These are phyloP conservation scores for Cephalotes varians DNA, from an alignment of 2,888 invertebrate genomes.

Conservation along the genomic window DNA sequence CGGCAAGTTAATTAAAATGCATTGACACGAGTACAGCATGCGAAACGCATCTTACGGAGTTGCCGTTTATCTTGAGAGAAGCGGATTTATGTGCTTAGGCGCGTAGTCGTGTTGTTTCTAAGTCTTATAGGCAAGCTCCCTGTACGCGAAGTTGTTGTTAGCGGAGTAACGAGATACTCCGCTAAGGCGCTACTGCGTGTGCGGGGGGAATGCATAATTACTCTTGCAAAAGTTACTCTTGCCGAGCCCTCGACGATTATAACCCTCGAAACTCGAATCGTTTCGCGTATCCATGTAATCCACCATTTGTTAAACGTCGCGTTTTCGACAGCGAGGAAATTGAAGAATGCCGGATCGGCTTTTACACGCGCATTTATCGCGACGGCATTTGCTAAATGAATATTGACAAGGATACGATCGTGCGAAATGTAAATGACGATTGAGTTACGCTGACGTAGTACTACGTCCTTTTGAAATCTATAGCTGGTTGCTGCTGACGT, in stretches of 20 bases:
- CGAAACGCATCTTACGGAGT: slow-evolving; percentile 23
- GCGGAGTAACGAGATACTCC: slow-evolving; percentile 60
- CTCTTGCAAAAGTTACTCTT: slow-evolving; percentile 20
- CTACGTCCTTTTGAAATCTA: not conserved
- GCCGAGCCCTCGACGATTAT: not conserved
- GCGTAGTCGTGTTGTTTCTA: slow-evolving; percentile 56
- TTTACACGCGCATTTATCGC: not conserved
- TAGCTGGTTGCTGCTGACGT: too few species aligned
- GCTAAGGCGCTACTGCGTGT: slow-evolving; percentile 16
- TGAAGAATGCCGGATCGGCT: not conserved
- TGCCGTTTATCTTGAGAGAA: slow-evolving; percentile 42
- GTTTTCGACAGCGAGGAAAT: slow-evolving; percentile 9
- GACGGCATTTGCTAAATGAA: not conserved
- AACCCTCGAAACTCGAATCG: slow-evolving; percentile 6
- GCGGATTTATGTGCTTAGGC: slow-evolving; percentile 53
- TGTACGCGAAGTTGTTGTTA: slow-evolving; percentile 28
- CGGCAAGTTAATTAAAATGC: not conserved
- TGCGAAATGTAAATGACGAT: not conserved
- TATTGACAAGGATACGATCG: not conserved
- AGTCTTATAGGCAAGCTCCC: slow-evolving; percentile 54
- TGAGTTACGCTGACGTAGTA: not conserved
- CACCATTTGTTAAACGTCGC: not conserved
- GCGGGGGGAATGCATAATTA: slow-evolving; percentile 18
- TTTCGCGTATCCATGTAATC: not conserved
- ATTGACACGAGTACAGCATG: not conserved